These are phyloP conservation scores for Rhinoraja longicauda DNA, from an alignment of 2,797 vertebrate genomes.

Conservation along the genomic window DNA sequence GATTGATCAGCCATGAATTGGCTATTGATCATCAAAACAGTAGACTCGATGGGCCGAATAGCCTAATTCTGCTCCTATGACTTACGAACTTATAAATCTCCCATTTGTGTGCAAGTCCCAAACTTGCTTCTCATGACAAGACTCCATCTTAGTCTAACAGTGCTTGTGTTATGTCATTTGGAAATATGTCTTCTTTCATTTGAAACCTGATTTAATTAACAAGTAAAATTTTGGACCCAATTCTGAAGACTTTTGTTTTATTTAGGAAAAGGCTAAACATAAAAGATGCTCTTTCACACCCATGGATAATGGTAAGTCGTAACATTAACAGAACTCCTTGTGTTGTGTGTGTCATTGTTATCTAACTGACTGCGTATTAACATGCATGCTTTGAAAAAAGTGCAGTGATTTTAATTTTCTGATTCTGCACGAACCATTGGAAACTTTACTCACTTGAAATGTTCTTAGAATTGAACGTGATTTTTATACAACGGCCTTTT, in stretches of 20 bases:
- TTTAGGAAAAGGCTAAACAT: constrained; percentile 85
- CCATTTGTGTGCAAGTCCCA: not conserved
- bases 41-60: too few relatives aligned
- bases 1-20: too few relatives aligned
- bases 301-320: constrained; percentile 85
- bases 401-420: not conserved
- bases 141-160: not conserved
- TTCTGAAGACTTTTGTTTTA: not conserved
- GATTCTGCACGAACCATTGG: not conserved
- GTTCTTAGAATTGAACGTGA: not conserved
- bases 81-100: not conserved
- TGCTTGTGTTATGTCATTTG: not conserved
- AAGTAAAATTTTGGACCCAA: not conserved
- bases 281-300: constrained; percentile 80
- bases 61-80: too few relatives aligned
- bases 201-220: not conserved
- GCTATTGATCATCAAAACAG: too few relatives aligned
- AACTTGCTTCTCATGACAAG: not conserved
- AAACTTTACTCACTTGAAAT: not conserved
- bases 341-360: not conserved
- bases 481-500: not conserved
- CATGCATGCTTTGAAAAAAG: not conserved
- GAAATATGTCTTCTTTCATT: not conserved
- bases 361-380: not conserved
- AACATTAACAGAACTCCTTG: not conserved